phyloP scores from a whole-genome alignment of 2,113 vertebrate species.

The Jaculus jaculus region DNA sequence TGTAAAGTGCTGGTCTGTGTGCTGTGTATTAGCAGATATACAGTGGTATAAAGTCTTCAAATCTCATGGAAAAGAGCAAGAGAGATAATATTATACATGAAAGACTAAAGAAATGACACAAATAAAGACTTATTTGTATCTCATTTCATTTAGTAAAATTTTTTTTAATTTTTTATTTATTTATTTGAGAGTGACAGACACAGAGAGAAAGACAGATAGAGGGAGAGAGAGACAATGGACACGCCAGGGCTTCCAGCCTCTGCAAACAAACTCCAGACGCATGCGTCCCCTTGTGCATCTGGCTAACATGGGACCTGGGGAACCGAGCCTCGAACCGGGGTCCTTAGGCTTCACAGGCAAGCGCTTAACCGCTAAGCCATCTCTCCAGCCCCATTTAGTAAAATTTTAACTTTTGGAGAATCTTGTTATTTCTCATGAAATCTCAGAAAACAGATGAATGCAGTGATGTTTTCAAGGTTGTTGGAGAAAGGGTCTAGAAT shows the following conservation, averaged over 20 bases:
- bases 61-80: background rate
- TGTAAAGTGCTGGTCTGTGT: background rate
- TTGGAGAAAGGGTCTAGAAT: background rate
- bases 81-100: background rate
- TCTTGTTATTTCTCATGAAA: slow-evolving; percentile 3
- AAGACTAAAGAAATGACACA: background rate
- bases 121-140: background rate
- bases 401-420: background rate
- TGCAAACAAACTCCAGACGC: too few species aligned
- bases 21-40: background rate
- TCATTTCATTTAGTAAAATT: background rate
- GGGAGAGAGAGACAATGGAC: too few species aligned
- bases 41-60: background rate
- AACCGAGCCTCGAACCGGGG: too few species aligned
- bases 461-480: background rate
- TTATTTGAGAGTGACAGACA: too few species aligned
- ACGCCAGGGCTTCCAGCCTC: too few species aligned
- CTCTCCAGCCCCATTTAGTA: too few species aligned
- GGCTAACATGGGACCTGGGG: too few species aligned
- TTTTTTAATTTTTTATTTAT: too few species aligned
- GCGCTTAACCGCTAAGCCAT: too few species aligned
- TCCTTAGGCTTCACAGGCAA: too few species aligned
- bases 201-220: too few species aligned
- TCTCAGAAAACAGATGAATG: background rate
- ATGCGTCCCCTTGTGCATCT: too few species aligned